phyloP scores from a whole-genome alignment of 1,140 invertebrate genomes.

The Galleria mellonella region DNA sequence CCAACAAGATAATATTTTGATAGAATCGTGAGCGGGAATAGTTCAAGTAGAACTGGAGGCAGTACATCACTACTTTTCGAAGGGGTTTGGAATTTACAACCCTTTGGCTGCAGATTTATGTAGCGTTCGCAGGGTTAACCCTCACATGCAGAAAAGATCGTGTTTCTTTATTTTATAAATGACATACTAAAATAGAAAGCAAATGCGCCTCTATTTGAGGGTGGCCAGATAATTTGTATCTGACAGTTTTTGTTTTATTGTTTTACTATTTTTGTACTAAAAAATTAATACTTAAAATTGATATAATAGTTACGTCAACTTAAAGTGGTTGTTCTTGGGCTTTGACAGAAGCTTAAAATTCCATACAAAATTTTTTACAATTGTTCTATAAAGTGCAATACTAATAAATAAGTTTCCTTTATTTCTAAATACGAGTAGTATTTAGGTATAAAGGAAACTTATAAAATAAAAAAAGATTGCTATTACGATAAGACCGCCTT shows the following conservation, averaged over 20 bases:
- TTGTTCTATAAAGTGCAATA: too few species aligned
- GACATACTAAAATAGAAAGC: conserved; percentile 39
- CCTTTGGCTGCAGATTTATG: conserved; percentile 62
- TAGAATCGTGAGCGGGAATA: conserved; percentile 2
- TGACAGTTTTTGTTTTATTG: conserved; percentile 14
- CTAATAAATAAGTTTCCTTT: too few species aligned
- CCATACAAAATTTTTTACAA: too few species aligned
- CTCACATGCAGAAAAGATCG: conserved; percentile 59
- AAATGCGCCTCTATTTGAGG: conserved; percentile 8
- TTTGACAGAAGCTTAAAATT: too few species aligned
- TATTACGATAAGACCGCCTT: too few species aligned
- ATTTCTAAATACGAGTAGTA: too few species aligned
- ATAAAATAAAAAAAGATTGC: too few species aligned
- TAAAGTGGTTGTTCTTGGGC: too few species aligned
- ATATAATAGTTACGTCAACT: too few species aligned
- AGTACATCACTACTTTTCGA: conserved; percentile 36
- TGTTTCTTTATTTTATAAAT: conserved; percentile 65
- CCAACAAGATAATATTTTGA: conserved; percentile 1
- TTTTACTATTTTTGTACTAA: too few species aligned
- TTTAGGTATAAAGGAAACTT: too few species aligned
- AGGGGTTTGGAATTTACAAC: conserved; percentile 62
- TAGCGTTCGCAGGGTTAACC: conserved; percentile 39
- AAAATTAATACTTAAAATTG: too few species aligned
- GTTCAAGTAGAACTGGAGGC: conserved; percentile 27
- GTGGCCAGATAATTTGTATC: neutral